Percentiles rank a stretch among this genome's conserved stretches.
Conservation (phyloP, 2,888 invertebrate species). For the Bellardia bayeri region DNA sequence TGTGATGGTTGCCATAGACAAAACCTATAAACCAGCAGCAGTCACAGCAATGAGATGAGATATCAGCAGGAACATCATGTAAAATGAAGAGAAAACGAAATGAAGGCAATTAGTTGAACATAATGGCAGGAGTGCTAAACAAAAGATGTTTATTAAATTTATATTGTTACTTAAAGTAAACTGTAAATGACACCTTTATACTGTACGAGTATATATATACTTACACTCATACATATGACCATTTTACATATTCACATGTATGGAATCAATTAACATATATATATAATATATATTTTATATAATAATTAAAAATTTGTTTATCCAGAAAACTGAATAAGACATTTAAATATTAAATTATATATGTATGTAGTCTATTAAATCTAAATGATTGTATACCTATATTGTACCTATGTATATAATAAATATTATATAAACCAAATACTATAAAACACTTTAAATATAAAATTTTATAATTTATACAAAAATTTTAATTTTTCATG, state of each 20-base stretch:
- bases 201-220: neutral
- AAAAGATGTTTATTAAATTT: constrained; percentile 61
- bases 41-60: neutral
- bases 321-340: no score
- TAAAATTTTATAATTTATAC: no score
- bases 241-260: neutral
- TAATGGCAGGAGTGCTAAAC: constrained; percentile 55
- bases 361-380: no score
- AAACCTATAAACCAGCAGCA: constrained; percentile 75
- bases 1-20: constrained; percentile 79
- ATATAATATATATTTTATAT: no score
- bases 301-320: no score
- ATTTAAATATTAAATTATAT: no score
- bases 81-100: constrained; percentile 34
- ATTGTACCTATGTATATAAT: no score
- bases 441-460: no score
- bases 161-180: constrained; percentile 58
- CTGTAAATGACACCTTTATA: constrained; percentile 52
- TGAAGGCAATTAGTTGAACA: constrained; percentile 68
- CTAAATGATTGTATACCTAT: no score
- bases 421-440: no score
- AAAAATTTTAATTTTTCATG: no score
- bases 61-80: constrained; percentile 27
- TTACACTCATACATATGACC: neutral
- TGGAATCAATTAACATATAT: no score